Evolutionary conservation across 2,797 vertebrate species (phyloP).

Genomic region (Siniperca undulata): DNA sequence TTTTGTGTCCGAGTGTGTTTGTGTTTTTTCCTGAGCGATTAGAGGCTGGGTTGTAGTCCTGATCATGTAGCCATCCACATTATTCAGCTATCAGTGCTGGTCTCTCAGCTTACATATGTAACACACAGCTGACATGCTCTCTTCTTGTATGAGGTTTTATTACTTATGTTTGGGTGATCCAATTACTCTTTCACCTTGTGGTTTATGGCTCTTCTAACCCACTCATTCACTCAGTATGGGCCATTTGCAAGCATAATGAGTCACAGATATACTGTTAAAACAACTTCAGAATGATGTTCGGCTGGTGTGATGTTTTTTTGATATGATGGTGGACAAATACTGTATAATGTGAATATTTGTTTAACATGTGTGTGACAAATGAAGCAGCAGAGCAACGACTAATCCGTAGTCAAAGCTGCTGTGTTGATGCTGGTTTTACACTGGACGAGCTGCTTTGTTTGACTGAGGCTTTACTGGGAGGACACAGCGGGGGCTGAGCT

Average conservation of each 20-base stretch:
- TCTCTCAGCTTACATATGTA: constrained; percentile 72
- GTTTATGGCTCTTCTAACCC: constrained; percentile 70
- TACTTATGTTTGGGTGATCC: constrained; percentile 74
- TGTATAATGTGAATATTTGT: constrained; percentile 8
- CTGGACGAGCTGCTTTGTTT: constrained; percentile 75
- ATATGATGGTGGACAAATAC: neutral
- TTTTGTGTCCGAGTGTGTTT: constrained; percentile 27
- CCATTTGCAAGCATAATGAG: constrained; percentile 74
- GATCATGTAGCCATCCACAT: constrained; percentile 48
- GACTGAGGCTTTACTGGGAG: constrained; percentile 75
- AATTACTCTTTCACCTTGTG: constrained; percentile 78
- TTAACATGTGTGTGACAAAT: constrained; percentile 42
- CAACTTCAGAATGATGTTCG: constrained; percentile 10
- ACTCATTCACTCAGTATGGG: constrained; percentile 50
- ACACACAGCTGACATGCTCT: constrained; percentile 73
- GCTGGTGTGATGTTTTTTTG: neutral
- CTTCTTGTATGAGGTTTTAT: constrained; percentile 77
- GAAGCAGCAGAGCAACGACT: constrained; percentile 29
- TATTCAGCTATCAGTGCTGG: constrained; percentile 50
- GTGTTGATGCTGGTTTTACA: constrained; percentile 67
- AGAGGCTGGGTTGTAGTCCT: constrained; percentile 30
- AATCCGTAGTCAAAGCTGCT: constrained; percentile 58
- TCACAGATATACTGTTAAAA: constrained; percentile 51
- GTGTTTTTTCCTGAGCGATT: constrained; percentile 35
- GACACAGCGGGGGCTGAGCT: constrained; percentile 67